Percentiles rank a stretch among this genome's conserved stretches.
Conservation (phyloP, 2,797 vertebrate genomes). For the Vultur gryphus region DNA sequence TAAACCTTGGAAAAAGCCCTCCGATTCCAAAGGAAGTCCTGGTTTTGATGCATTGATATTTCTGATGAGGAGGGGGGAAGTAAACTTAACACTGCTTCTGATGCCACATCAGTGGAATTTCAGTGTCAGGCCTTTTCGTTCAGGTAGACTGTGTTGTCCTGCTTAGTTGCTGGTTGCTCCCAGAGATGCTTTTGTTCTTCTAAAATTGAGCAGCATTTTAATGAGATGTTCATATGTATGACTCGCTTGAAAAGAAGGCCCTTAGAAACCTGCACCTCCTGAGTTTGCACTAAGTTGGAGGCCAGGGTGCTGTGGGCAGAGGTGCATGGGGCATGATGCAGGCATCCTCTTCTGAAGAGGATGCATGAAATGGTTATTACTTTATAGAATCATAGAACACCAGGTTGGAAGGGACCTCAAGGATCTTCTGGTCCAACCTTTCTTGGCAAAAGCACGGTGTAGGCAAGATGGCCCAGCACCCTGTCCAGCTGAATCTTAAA, state of each 20-base stretch:
- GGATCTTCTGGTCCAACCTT: background rate
- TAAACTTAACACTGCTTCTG: background rate
- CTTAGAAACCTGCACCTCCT: background rate
- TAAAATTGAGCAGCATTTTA: background rate
- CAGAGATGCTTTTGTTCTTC: background rate
- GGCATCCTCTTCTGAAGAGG: background rate
- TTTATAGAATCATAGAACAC: background rate
- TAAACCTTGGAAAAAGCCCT: background rate
- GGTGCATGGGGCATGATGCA: background rate
- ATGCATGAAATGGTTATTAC: background rate
- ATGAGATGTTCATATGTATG: background rate
- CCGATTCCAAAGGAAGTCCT: background rate
- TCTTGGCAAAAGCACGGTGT: background rate
- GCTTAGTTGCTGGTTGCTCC: background rate
- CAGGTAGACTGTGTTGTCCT: background rate
- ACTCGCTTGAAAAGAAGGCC: background rate
- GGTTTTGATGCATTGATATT: accelerated
- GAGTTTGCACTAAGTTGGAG: background rate
- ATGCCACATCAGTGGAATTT: background rate
- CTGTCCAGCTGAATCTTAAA: background rate
- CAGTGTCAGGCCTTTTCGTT: background rate
- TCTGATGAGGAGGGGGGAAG: background rate
- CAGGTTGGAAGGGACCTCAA: background rate
- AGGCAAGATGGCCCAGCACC: background rate
- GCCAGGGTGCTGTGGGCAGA: background rate